Evolutionary conservation across 2,888 invertebrate genomes (phyloP).

Genomic region (Archips xylosteana): DNA sequence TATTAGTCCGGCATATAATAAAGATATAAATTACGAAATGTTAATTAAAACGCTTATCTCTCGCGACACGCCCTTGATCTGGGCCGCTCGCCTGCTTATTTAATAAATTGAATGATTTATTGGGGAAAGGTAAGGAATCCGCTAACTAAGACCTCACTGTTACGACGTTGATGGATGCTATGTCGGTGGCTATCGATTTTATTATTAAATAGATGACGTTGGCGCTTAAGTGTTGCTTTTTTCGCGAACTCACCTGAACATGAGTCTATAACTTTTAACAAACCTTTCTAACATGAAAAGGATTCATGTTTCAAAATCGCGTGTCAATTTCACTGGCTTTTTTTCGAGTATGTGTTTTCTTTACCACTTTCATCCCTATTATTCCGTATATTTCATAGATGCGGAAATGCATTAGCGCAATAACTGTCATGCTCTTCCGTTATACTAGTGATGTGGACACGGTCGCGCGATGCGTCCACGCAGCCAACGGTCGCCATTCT

Average conservation of each 20-base stretch:
- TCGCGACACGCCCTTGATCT: conserved; percentile 59
- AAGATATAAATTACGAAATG: conserved; percentile 83
- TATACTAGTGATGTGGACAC: conserved; percentile 26
- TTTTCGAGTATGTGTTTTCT: not conserved
- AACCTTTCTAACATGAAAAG: conserved; percentile 19
- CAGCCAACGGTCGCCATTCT: conserved; percentile 25
- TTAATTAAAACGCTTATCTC: conserved; percentile 82
- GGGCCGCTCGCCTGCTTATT: conserved; percentile 56
- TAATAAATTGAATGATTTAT: conserved; percentile 78
- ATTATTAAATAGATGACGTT: conserved; percentile 34
- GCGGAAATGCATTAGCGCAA: conserved; percentile 37
- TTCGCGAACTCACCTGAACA: conserved; percentile 18
- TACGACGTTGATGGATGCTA: conserved; percentile 64
- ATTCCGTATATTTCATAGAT: conserved; percentile 13
- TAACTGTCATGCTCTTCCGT: conserved; percentile 40
- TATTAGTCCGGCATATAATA: conserved; percentile 74
- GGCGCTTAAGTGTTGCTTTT: conserved; percentile 9
- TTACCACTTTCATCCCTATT: not conserved
- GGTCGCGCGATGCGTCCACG: conserved; percentile 22
- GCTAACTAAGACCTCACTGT: conserved; percentile 38
- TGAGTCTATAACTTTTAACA: not conserved
- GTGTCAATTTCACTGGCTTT: not conserved
- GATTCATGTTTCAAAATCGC: conserved; percentile 17
- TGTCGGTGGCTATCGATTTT: conserved; percentile 30
- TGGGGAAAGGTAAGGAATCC: conserved; percentile 56